Percentiles rank a stretch among this genome's conserved stretches.
These are phyloP conservation scores for Phymatocera aterrima DNA, from an alignment of 2,888 invertebrate species.

Conservation along the genomic window DNA sequence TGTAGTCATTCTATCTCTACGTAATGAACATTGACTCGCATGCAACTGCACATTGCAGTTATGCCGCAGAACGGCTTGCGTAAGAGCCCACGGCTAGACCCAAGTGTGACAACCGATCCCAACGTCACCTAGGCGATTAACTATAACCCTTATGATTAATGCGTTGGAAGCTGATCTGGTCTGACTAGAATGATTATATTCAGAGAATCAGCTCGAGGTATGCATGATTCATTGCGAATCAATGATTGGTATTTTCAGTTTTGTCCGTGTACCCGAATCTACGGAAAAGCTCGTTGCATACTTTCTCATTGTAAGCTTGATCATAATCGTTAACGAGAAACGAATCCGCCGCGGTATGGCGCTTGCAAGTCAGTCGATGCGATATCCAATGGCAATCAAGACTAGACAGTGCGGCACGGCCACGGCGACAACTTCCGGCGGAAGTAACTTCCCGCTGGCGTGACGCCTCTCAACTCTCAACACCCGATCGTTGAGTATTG, in stretches of 20 bases:
- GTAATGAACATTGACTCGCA: constrained; percentile 22
- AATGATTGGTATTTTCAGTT: neutral
- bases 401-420: constrained; percentile 29
- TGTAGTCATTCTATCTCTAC: constrained; percentile 7
- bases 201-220: too few relatives aligned
- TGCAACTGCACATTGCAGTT: neutral
- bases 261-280: neutral
- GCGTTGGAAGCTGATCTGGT: neutral
- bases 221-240: neutral
- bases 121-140: neutral
- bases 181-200: too few relatives aligned
- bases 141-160: neutral
- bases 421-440: constrained; percentile 41
- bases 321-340: neutral
- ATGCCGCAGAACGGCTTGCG: constrained; percentile 6
- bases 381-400: constrained; percentile 17
- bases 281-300: neutral
- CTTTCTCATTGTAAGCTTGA: neutral
- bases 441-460: constrained; percentile 43
- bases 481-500: constrained; percentile 16
- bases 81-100: neutral
- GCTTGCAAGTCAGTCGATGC: neutral
- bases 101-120: neutral
- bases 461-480: constrained; percentile 44
- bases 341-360: neutral